Evolutionary conservation across 2,113 vertebrate species (phyloP).

Genomic region (Rhinopomastus cyanomelas): DNA sequence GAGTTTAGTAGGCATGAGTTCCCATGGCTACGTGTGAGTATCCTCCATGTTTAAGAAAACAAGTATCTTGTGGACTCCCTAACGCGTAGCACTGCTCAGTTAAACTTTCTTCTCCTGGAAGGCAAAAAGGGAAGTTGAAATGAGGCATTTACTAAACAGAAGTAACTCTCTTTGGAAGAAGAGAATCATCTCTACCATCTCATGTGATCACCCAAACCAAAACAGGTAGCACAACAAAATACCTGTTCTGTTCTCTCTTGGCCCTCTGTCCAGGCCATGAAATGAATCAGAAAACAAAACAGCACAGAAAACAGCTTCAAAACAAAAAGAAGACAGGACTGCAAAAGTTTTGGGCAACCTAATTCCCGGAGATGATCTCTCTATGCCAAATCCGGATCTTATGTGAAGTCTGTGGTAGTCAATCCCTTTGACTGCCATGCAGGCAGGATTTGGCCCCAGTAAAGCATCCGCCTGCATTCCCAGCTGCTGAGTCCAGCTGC

Average conservation of each 20-base stretch:
- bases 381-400: not conserved
- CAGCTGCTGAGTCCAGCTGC: slow-evolving; percentile 54
- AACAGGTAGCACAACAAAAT: not conserved
- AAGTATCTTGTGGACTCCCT: not conserved
- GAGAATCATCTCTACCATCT: not conserved
- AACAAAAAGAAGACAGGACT: not conserved
- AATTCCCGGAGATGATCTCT: not conserved
- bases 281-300: not conserved
- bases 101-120: not conserved
- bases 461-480: slow-evolving; percentile 24
- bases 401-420: not conserved
- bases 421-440: not conserved
- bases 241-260: not conserved
- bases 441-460: not conserved
- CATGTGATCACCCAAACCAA: not conserved
- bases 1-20: not conserved
- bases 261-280: not conserved
- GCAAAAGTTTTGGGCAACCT: not conserved
- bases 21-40: not conserved
- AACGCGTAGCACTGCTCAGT: not conserved
- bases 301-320: not conserved
- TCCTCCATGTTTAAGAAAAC: not conserved
- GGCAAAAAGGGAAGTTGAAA: not conserved
- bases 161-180: not conserved
- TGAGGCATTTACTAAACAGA: not conserved